Evolutionary conservation across 1,140 invertebrate genomes (phyloP), one percentile per base, ranked within the genome.

Genomic region (Akabosia matsudoensis): DNA sequence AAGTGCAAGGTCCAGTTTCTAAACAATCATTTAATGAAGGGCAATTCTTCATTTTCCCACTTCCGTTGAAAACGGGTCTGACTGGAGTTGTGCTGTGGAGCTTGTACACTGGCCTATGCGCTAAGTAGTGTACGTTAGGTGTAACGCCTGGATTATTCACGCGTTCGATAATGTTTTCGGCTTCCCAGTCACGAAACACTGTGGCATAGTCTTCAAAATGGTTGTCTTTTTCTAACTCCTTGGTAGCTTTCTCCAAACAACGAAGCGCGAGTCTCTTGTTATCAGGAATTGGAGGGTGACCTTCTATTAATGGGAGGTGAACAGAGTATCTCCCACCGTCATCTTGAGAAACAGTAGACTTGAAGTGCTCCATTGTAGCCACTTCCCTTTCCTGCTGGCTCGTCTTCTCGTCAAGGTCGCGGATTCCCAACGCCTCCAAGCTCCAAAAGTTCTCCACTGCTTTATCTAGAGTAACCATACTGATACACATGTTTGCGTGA

Each of bases 1-100:
- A 82, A 0, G 86, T 78, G 80, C 85, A 85, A 1, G 78, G 77
- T 28, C 84, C 84, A 34, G 82, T 83, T 61, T 84, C 82, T 2
- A 84, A 73, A 76, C 82, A 85, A 24, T 84, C 64, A 78, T 85
- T 86, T n/a, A 85, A 77, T 0, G 84, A 84, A 13, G 82, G 79
- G 24, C 13, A 37, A 18, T 74, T 70, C 76, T 81, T 74, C 82
- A 54, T 1, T 82, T 78, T 79, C 26, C 76, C 56, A 1, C 83
- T 80, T 2, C 70, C 73, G 24, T 78, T 52, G 31, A 83, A 83
- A 45, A 84, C 52, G 61, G 79, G 79, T 7, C 82, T 75, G 80
- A 80, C 34, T 31, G 77, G 73, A 1, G 76, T 80, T 0, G 76
- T 78, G 28, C 75, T 76, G 33, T 73, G 18, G 2, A 22, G 33